Evolutionary conservation across 2,797 vertebrate genomes (phyloP).

Genomic region (Paramormyrops hopkinsi): DNA sequence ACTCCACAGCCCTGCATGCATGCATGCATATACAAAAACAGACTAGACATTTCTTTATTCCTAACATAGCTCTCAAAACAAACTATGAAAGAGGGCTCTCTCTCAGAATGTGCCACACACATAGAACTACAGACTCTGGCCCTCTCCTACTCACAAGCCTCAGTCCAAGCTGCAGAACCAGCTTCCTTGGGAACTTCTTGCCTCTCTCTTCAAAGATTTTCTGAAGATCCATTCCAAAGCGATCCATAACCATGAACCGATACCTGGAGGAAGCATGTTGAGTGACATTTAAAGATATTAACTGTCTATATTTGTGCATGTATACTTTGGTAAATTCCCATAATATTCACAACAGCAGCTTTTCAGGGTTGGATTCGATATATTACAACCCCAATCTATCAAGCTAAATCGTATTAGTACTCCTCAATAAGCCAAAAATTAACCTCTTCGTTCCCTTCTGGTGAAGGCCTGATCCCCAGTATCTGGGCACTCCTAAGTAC

Average conservation of each 20-base stretch:
- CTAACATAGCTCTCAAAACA: background rate
- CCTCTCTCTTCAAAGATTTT: slow-evolving; percentile 81
- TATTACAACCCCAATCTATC: background rate
- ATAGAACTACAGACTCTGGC: background rate
- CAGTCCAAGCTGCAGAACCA: slow-evolving; percentile 84
- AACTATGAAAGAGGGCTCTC: background rate
- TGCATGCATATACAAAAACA: background rate
- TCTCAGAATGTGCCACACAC: background rate
- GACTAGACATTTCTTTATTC: background rate
- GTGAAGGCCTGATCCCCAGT: slow-evolving; percentile 91
- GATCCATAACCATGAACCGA: slow-evolving; percentile 94
- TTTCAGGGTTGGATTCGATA: background rate
- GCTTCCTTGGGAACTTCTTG: slow-evolving; percentile 75
- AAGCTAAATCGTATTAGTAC: background rate
- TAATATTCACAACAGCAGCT: background rate
- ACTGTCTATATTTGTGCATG: background rate
- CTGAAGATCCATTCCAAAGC: slow-evolving; percentile 88
- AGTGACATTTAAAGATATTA: background rate
- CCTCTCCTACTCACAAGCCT: slow-evolving; percentile 73
- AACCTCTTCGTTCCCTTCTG: slow-evolving; percentile 78
- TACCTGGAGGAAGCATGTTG: slow-evolving; percentile 54
- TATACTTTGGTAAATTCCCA: background rate
- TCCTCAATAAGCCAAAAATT: background rate
- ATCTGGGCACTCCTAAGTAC: slow-evolving; percentile 84
- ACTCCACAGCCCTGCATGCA: no score